Evolutionary conservation across 53 echinoderm and acorn worm species (phyloP).

Genomic region (Luidia sarsii): DNA sequence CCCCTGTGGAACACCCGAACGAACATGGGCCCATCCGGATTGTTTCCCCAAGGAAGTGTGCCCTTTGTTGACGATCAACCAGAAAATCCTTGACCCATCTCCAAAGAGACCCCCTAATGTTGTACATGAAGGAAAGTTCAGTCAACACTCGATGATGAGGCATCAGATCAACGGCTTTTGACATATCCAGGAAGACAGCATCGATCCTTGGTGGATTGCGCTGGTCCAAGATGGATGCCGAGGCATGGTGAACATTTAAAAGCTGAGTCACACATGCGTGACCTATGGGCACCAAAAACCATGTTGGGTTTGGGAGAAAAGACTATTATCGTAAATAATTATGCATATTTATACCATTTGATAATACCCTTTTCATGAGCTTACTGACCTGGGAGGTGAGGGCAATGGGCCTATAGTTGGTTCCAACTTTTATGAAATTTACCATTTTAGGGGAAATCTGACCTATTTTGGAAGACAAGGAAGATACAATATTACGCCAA

Average conservation of each 20-base stretch:
- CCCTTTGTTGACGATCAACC: constrained; percentile 11
- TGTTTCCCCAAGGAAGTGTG: neutral
- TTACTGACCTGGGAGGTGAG: constrained; percentile 7
- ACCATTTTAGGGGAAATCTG: neutral
- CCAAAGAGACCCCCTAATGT: constrained; percentile 17
- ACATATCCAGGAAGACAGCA: neutral
- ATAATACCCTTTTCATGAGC: constrained; percentile 3
- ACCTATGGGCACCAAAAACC: constrained; percentile 4
- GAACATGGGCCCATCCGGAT: no score
- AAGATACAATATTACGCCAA: neutral
- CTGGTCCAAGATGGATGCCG: constrained; percentile 5
- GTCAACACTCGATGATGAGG: neutral
- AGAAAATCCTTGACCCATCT: constrained; percentile 14
- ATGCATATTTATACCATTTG: neutral
- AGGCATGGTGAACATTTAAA: constrained; percentile 1
- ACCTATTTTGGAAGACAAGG: neutral
- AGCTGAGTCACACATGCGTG: constrained; percentile 16
- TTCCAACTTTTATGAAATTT: constrained; percentile 1
- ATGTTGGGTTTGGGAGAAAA: neutral
- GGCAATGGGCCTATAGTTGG: constrained; percentile 14
- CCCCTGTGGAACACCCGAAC: constrained; percentile 31
- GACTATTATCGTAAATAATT: constrained; percentile 6
- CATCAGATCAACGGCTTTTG: constrained; percentile 18
- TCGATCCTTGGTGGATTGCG: constrained; percentile 13
- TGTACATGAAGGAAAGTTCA: constrained; percentile 3